These are phyloP conservation scores for Neoscelio sp. DNA, from an alignment of 2,888 invertebrate species.

Conservation along the genomic window DNA sequence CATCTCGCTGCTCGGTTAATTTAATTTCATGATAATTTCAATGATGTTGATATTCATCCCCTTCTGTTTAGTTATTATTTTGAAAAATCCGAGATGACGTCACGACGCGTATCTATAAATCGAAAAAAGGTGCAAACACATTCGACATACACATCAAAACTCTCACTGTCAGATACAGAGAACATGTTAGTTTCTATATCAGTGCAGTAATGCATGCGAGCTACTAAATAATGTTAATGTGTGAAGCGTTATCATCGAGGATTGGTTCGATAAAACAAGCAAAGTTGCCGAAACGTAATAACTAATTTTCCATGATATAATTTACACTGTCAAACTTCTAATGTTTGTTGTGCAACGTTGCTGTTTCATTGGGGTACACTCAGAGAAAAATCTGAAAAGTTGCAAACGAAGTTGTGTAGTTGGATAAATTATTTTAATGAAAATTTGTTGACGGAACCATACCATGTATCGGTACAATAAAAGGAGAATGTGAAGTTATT, in stretches of 20 bases:
- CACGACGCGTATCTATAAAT: constrained; percentile 70
- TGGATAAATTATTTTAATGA: too few species aligned
- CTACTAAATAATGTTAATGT: constrained; percentile 70
- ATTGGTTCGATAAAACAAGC: constrained; percentile 12
- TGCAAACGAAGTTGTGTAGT: too few species aligned
- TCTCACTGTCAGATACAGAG: constrained; percentile 83
- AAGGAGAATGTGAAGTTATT: too few species aligned
- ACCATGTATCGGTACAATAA: too few species aligned
- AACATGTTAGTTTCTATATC: constrained; percentile 75
- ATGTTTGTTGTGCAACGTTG: too few species aligned
- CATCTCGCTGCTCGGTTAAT: constrained; percentile 38
- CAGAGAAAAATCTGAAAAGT: too few species aligned
- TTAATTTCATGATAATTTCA: background rate
- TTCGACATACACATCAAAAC: constrained; percentile 83
- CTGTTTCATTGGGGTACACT: too few species aligned
- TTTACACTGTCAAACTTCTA: too few species aligned
- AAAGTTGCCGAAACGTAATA: constrained; percentile 5
- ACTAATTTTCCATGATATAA: too few species aligned
- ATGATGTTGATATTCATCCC: background rate
- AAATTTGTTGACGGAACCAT: too few species aligned
- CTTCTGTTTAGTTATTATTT: background rate
- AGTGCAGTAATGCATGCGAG: constrained; percentile 81
- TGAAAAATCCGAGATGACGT: constrained; percentile 62
- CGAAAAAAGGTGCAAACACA: constrained; percentile 80
- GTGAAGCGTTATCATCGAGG: constrained; percentile 43